Conservation (phyloP, 92 coral and sea anemone species). For the Palythoa grandiflora region DNA sequence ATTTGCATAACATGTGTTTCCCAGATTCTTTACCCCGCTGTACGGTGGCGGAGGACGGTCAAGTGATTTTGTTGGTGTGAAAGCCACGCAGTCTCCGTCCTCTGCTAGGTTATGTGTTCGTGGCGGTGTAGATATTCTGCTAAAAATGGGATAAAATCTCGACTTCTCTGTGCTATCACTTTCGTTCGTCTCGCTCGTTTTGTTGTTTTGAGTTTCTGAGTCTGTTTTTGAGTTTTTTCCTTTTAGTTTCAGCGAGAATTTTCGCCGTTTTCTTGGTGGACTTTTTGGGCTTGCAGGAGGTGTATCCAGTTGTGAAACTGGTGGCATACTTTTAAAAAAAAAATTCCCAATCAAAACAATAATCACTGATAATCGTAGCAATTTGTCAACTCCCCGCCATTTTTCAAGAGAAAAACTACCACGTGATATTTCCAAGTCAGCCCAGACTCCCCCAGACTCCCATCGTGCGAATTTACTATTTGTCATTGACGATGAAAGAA, state of each 20-base stretch:
- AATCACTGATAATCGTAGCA: not conserved
- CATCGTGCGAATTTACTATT: not conserved
- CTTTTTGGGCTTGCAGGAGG: conserved; percentile 91
- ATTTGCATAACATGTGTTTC: conserved; percentile 95
- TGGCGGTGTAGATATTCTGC: conserved; percentile 58
- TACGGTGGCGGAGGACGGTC: conserved; percentile 74
- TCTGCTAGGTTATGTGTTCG: conserved; percentile 37
- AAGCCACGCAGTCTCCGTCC: conserved; percentile 29
- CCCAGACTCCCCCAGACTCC: not conserved
- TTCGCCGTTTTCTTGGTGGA: conserved; percentile 90
- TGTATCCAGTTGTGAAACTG: conserved; percentile 68
- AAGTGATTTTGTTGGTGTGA: conserved; percentile 47
- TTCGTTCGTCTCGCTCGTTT: not conserved
- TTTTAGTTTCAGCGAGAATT: conserved; percentile 88
- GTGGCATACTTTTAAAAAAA: conserved; percentile 69
- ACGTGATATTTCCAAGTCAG: conserved; percentile 13
- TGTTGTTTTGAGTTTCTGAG: conserved; percentile 43
- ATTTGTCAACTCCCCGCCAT: conserved; percentile 80
- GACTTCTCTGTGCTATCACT: not conserved
- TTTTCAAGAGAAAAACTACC: conserved; percentile 11
- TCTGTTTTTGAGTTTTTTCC: conserved; percentile 70
- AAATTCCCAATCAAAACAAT: conserved; percentile 4
- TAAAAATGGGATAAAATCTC: conserved; percentile 61
- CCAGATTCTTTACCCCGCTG: conserved; percentile 83
- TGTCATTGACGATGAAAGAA: not conserved